A percentile compares a stretch with the other conserved stretches of the same genome.
These are phyloP conservation scores for Nothobranchius kuhntae DNA, from an alignment of 2,113 vertebrate genomes.

Conservation along the genomic window DNA sequence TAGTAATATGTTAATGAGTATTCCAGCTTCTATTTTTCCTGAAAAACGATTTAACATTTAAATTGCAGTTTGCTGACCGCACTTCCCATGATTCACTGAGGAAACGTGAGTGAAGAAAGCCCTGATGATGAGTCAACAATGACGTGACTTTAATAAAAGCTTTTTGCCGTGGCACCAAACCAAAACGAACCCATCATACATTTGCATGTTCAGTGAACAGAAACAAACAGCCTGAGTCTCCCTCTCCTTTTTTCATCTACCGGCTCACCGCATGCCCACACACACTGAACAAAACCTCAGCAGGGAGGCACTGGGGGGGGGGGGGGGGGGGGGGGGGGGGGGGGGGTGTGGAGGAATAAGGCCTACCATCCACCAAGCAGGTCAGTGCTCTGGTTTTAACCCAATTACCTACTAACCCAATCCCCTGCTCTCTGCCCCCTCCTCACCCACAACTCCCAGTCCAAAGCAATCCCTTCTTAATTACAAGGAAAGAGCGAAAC, in stretches of 20 bases:
- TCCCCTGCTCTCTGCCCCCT: constrained; percentile 28
- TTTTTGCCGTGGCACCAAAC: constrained; percentile 10
- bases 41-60: constrained; percentile 27
- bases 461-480: constrained; percentile 77
- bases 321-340: constrained; percentile 21
- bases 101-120: constrained; percentile 55
- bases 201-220: not conserved
- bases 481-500: constrained; percentile 79
- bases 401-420: constrained; percentile 72
- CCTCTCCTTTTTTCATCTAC: constrained; percentile 13
- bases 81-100: constrained; percentile 72
- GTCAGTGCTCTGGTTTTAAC: constrained; percentile 63
- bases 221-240: constrained; percentile 17
- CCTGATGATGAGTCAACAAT: constrained; percentile 43
- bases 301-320: constrained; percentile 52
- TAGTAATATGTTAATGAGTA: not conserved
- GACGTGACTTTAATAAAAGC: constrained; percentile 44
- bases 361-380: constrained; percentile 59
- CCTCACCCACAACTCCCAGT: constrained; percentile 22
- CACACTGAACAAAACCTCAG: constrained; percentile 71
- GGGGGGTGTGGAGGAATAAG: constrained; percentile 28
- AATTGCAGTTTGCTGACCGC: constrained; percentile 35
- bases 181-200: constrained; percentile 6
- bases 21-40: constrained; percentile 46
- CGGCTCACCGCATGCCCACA: constrained; percentile 51